Conservation (phyloP, 2,797 vertebrate genomes). For the Pangasius sanitwongsei region DNA sequence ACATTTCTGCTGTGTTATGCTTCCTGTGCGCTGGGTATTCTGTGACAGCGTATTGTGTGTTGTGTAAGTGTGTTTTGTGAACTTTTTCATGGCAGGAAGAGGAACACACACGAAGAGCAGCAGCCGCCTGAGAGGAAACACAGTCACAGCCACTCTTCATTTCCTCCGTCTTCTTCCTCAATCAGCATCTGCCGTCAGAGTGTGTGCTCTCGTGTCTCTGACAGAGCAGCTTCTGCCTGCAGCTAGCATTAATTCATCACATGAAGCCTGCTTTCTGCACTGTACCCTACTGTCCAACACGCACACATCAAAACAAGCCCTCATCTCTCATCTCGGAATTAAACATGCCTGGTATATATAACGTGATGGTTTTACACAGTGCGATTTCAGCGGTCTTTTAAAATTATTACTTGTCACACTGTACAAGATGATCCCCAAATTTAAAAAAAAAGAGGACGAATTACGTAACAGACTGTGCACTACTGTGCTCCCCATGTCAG, state of each 20-base stretch:
- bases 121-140: constrained; percentile 58
- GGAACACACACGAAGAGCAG: constrained; percentile 34
- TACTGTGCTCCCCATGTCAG: neutral
- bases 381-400: neutral
- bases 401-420: neutral
- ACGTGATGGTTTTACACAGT: neutral
- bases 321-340: neutral
- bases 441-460: neutral
- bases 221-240: constrained; percentile 31
- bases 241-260: constrained; percentile 45
- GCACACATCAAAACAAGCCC: neutral
- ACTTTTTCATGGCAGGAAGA: constrained; percentile 34
- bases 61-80: neutral
- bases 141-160: constrained; percentile 57
- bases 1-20: neutral
- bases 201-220: constrained; percentile 21
- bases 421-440: neutral
- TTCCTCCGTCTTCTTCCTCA: constrained; percentile 64
- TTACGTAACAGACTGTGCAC: neutral
- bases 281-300: constrained; percentile 31
- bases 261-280: constrained; percentile 46
- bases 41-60: neutral
- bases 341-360: too few relatives aligned
- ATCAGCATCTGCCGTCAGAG: constrained; percentile 61
- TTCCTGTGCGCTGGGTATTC: neutral